These are phyloP conservation scores for Gopherus flavomarginatus DNA, from an alignment of 2,113 vertebrate genomes.

Conservation along the genomic window DNA sequence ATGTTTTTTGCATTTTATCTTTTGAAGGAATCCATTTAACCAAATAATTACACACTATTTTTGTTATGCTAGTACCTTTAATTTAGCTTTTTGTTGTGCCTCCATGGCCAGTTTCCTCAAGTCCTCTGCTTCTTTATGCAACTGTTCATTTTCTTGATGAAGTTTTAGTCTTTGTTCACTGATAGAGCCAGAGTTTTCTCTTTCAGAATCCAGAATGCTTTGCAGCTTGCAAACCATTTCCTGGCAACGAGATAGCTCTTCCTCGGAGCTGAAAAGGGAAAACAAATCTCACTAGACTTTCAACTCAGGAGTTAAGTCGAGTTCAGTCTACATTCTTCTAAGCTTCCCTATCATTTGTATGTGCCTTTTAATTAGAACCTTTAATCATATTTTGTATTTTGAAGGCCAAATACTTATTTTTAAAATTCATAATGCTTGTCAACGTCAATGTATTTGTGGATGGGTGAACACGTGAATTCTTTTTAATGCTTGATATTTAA, in stretches of 20 bases:
- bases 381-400: not conserved
- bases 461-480: not conserved
- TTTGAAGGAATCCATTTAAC: not conserved
- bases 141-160: conserved; percentile 89
- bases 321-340: not conserved
- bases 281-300: not conserved
- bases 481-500: not conserved
- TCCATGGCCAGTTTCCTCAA: conserved; percentile 83
- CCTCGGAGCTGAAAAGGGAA: conserved; percentile 82
- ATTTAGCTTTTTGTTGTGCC: conserved; percentile 87
- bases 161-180: conserved; percentile 92
- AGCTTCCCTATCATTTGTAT: not conserved
- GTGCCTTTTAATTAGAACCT: not conserved
- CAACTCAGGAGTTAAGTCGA: not conserved
- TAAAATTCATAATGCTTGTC: not conserved
- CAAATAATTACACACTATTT: not conserved
- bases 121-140: conserved; percentile 86
- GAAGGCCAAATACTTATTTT: not conserved
- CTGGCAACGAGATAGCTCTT: conserved; percentile 88
- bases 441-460: not conserved
- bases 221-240: conserved; percentile 89
- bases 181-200: conserved; percentile 83
- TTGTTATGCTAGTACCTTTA: conserved; percentile 82
- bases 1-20: not conserved
- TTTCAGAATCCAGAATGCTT: conserved; percentile 81